Percentiles rank a stretch among this genome's conserved stretches.
Evolutionary conservation across 2,113 vertebrate genomes (phyloP).

Genomic region (Raja brachyura): DNA sequence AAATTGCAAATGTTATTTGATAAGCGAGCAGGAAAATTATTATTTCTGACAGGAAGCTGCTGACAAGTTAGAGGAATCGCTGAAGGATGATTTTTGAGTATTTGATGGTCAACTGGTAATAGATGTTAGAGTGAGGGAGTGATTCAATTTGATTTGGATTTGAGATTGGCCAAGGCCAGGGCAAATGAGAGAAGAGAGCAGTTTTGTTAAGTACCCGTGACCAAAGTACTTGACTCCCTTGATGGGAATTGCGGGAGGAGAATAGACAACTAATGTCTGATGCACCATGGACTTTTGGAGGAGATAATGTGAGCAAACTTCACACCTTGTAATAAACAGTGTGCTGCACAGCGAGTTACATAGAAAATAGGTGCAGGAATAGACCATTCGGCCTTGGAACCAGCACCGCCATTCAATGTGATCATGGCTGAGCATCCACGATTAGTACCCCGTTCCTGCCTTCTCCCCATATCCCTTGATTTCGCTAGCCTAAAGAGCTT

Average conservation of each 20-base stretch:
- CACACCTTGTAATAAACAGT: background rate
- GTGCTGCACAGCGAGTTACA: no score
- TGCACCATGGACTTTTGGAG: background rate
- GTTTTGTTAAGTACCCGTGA: background rate
- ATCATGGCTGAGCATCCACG: no score
- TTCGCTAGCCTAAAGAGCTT: no score
- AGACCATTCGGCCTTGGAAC: no score
- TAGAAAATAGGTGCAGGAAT: no score
- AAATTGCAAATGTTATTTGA: no score
- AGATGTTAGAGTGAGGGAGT: background rate
- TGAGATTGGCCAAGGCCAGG: background rate
- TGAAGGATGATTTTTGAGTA: background rate
- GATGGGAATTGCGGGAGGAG: background rate
- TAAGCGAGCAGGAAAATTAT: no score
- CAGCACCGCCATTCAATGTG: no score
- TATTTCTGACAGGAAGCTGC: background rate
- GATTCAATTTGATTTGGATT: background rate
- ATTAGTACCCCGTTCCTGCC: no score
- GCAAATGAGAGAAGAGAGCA: background rate
- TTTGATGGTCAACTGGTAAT: background rate
- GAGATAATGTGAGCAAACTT: background rate
- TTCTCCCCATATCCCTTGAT: no score
- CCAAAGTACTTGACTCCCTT: background rate
- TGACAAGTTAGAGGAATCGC: background rate
- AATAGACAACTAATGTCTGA: background rate